These are phyloP conservation scores for Plecotus auritus DNA, from an alignment of 2,113 vertebrate species.

Conservation along the genomic window DNA sequence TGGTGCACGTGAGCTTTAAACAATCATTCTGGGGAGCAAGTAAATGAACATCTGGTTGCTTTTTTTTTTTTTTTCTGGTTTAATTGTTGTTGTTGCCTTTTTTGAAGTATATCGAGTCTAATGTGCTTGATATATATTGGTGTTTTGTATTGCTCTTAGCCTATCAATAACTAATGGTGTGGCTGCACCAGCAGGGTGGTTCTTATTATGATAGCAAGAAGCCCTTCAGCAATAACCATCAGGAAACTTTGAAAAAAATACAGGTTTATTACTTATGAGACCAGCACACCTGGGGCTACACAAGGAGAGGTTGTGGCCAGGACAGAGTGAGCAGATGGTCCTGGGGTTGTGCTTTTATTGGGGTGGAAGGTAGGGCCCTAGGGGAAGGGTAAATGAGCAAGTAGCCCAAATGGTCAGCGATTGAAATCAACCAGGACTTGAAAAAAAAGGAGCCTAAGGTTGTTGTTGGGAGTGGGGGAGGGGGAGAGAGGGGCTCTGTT, in stretches of 20 bases:
- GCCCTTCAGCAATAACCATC: background rate
- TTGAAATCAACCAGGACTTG: background rate
- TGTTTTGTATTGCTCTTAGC: background rate
- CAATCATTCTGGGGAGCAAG: fast-evolving
- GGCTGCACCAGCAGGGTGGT: background rate
- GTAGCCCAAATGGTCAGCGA: background rate
- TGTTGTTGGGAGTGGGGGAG: too few species aligned
- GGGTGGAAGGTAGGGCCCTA: background rate
- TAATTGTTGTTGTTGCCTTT: fast-evolving
- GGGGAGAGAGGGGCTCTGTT: background rate
- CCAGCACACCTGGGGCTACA: background rate
- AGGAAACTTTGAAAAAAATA: background rate
- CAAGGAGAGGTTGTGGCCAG: background rate
- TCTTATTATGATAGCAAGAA: background rate
- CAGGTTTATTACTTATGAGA: background rate
- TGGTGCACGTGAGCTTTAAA: background rate
- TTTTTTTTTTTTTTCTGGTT: background rate
- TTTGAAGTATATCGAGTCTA: background rate
- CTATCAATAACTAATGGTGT: too few species aligned
- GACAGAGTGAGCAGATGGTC: too few species aligned
- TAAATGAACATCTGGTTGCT: background rate
- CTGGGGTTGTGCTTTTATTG: background rate
- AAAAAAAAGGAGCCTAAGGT: background rate
- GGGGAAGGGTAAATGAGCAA: too few species aligned
- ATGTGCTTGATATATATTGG: background rate